Percentiles rank a stretch among this genome's conserved stretches.
Evolutionary conservation across 2,113 vertebrate genomes (phyloP).

Genomic region (Dasyurus viverrinus): DNA sequence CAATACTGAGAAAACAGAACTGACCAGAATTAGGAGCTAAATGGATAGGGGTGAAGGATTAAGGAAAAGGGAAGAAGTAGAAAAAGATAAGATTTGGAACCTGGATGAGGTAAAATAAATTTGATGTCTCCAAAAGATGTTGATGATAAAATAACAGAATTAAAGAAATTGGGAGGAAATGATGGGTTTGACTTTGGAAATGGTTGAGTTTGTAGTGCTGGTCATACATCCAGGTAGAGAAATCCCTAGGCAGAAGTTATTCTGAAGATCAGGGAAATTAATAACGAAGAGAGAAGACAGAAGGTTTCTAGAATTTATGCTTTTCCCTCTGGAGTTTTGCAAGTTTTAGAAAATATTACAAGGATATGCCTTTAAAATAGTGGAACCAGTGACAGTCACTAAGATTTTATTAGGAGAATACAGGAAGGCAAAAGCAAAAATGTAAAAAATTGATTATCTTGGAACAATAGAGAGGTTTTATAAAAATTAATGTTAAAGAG

Average conservation of each 20-base stretch:
- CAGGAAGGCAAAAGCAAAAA: not conserved
- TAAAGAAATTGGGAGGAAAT: not conserved
- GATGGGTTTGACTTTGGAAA: not conserved
- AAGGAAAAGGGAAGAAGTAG: not conserved
- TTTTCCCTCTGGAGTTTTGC: not conserved
- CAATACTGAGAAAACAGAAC: not conserved
- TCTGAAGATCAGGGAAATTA: not conserved
- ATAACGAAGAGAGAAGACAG: not conserved
- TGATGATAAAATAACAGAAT: not conserved
- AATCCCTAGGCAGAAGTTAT: not conserved
- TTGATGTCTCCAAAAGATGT: not conserved
- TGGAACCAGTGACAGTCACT: not conserved
- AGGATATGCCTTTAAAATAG: not conserved
- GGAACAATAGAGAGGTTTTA: not conserved
- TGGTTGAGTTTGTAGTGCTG: not conserved
- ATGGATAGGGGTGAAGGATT: not conserved
- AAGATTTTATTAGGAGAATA: not conserved
- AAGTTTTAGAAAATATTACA: not conserved
- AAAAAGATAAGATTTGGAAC: not conserved
- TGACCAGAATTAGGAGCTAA: not conserved
- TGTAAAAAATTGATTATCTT: not conserved
- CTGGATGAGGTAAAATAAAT: not conserved
- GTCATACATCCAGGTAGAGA: not conserved
- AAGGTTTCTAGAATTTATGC: not conserved
- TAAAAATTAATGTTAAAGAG: not conserved